Conservation (phyloP, 1,140 invertebrate genomes). For the Maconellicoccus hirsutus region DNA sequence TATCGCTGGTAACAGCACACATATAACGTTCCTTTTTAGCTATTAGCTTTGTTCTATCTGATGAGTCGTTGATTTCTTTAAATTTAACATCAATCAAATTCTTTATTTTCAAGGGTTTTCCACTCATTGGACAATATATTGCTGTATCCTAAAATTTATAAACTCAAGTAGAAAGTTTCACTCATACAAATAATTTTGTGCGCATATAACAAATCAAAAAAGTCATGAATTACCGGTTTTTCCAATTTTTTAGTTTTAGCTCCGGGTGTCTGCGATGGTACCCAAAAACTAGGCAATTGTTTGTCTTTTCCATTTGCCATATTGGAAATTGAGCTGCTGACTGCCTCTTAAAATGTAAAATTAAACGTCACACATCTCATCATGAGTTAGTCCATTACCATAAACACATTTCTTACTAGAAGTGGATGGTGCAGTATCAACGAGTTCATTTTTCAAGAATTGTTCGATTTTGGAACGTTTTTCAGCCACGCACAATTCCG, state of each 20-base stretch:
- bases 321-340: constrained; percentile 54
- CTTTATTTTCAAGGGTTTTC: constrained; percentile 76
- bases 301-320: constrained; percentile 57
- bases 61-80: constrained; percentile 73
- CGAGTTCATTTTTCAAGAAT: constrained; percentile 66
- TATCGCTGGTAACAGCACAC: constrained; percentile 94
- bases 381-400: background rate
- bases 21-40: constrained; percentile 83
- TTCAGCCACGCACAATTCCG: constrained; percentile 55
- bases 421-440: constrained; percentile 37
- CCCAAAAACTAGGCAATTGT: constrained; percentile 91
- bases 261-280: constrained; percentile 85
- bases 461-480: constrained; percentile 54
- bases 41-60: constrained; percentile 68
- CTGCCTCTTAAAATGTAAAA: too few species aligned
- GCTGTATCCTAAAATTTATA: constrained; percentile 51
- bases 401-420: background rate
- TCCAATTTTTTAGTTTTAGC: constrained; percentile 55
- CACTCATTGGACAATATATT: constrained; percentile 90
- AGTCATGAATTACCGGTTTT: constrained; percentile 73
- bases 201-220: background rate
- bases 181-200: too few species aligned
- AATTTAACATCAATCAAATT: constrained; percentile 92
- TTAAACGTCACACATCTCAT: too few species aligned
- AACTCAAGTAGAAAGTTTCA: too few species aligned